A percentile compares a stretch with the other conserved stretches of the same genome.
These are phyloP conservation scores for Ianthella basta DNA, from an alignment of 37 sponge, comb jelly and placozoan species.

Conservation along the genomic window DNA sequence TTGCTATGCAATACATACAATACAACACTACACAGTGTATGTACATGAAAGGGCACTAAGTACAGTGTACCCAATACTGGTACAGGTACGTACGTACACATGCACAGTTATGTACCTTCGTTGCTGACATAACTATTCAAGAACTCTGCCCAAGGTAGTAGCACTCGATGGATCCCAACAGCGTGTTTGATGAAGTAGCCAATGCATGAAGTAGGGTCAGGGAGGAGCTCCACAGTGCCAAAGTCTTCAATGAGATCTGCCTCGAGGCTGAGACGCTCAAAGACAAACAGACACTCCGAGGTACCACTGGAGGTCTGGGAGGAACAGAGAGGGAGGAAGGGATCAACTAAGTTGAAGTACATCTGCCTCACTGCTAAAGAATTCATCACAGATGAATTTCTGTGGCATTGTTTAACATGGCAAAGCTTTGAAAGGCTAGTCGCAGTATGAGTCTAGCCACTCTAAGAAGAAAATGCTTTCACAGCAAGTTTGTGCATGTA, in stretches of 20 bases:
- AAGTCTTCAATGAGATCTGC: neutral
- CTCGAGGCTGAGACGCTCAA: neutral
- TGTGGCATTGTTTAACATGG: no score
- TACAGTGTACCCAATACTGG: neutral
- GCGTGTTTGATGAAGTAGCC: conserved; percentile 10
- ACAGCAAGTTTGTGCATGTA: no score
- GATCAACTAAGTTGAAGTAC: no score
- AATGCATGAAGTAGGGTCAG: conserved; percentile 2
- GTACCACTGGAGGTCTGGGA: neutral
- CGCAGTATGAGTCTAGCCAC: no score
- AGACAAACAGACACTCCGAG: conserved; percentile 25
- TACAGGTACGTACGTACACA: conserved; percentile 9
- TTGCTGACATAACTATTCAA: neutral
- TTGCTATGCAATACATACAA: no score
- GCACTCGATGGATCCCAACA: neutral
- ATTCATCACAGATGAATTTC: no score
- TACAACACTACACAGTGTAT: no score
- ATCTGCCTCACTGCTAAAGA: no score
- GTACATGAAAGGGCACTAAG: neutral
- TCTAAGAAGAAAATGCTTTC: no score
- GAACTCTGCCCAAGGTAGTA: conserved; percentile 13
- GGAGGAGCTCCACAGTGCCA: neutral
- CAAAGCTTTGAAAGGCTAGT: no score
- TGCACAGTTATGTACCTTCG: conserved; percentile 10
- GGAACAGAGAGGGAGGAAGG: neutral